Conservation (phyloP, 2,113 vertebrate genomes). For the Tupaia chinensis region DNA sequence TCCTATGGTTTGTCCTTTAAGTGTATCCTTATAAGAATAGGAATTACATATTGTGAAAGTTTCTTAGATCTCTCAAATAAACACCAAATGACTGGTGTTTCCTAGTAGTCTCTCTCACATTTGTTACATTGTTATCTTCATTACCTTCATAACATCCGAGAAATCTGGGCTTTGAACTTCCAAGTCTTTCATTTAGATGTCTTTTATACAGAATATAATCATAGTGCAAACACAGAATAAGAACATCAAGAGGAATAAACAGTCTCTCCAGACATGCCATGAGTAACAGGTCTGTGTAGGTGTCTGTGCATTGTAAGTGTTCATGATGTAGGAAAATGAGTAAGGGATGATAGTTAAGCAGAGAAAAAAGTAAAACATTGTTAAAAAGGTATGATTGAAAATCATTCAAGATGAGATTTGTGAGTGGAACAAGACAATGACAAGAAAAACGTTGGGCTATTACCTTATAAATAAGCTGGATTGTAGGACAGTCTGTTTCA, state of each 20-base stretch:
- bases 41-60: background rate
- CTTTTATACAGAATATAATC: background rate
- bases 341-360: background rate
- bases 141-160: background rate
- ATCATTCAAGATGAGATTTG: background rate
- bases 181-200: background rate
- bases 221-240: background rate
- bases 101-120: rapidly evolving
- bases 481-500: background rate
- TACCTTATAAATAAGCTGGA: background rate
- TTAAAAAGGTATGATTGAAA: background rate
- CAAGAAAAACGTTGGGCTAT: background rate
- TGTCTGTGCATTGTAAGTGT: background rate
- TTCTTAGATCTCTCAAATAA: background rate
- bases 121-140: background rate
- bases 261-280: background rate
- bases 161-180: background rate
- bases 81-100: background rate
- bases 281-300: background rate
- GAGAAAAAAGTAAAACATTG: background rate
- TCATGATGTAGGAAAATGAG: background rate
- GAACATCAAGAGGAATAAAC: background rate
- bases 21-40: background rate
- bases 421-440: background rate
- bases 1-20: rapidly evolving